phyloP scores from a whole-genome alignment of 1,140 invertebrate species.

The Psix sp. region DNA sequence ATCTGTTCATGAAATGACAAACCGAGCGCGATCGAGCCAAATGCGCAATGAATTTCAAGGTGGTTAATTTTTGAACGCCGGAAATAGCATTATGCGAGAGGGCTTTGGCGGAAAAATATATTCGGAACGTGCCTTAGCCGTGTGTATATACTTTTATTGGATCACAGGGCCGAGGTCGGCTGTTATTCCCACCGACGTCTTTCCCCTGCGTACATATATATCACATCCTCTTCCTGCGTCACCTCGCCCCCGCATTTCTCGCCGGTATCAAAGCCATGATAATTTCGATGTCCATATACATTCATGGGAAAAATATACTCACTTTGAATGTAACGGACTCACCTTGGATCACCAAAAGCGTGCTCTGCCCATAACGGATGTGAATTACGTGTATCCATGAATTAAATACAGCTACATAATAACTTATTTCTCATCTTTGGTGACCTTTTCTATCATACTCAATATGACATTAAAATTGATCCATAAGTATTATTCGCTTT shows the following conservation, averaged over 20 bases:
- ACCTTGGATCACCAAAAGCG: no score
- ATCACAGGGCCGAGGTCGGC: constrained; percentile 16
- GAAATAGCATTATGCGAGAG: constrained; percentile 11
- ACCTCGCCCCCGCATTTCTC: constrained; percentile 13
- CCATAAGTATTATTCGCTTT: no score
- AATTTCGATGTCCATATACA: constrained; percentile 7
- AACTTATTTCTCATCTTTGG: no score
- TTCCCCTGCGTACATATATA: constrained; percentile 13
- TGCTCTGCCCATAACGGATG: no score
- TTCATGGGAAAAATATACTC: not conserved
- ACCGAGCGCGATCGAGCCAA: constrained; percentile 1
- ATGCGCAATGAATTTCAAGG: constrained; percentile 24
- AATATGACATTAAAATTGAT: no score
- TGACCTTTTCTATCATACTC: no score
- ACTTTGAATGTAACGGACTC: no score
- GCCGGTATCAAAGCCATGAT: not conserved
- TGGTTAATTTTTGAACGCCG: constrained; percentile 19
- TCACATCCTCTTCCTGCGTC: constrained; percentile 18
- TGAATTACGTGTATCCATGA: no score
- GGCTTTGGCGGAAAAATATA: constrained; percentile 21
- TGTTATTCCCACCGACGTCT: constrained; percentile 10
- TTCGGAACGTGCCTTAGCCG: constrained; percentile 23
- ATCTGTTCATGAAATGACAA: constrained; percentile 1
- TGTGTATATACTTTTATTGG: constrained; percentile 24
- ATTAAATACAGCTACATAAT: no score